phyloP scores from a whole-genome alignment of 1,140 invertebrate species.

The Ips typographus region DNA sequence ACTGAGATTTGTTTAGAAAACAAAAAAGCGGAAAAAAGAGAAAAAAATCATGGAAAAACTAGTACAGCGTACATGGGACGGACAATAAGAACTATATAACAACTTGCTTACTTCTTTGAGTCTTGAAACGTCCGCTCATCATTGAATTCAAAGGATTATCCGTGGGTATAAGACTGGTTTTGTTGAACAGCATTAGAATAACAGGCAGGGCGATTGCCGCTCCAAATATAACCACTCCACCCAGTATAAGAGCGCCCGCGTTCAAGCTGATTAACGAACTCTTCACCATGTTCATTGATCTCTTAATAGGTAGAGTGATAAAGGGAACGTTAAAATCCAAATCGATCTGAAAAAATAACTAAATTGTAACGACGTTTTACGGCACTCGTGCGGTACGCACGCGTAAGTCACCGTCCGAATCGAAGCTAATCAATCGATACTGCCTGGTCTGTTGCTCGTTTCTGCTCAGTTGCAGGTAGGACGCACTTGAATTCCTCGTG shows the following conservation, averaged over 20 bases:
- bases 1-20: constrained; percentile 1
- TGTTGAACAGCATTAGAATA: constrained; percentile 37
- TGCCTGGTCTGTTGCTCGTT: too few species aligned
- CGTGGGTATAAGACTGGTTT: constrained; percentile 29
- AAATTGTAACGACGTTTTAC: too few species aligned
- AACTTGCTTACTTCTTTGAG: constrained; percentile 35
- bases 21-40: background rate
- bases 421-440: constrained; percentile 41
- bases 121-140: background rate
- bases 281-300: constrained; percentile 40
- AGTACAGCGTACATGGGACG: too few species aligned
- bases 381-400: constrained; percentile 31
- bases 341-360: constrained; percentile 44
- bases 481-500: too few species aligned
- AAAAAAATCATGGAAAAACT: background rate
- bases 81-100: background rate
- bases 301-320: constrained; percentile 48
- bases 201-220: constrained; percentile 43
- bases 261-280: constrained; percentile 47
- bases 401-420: constrained; percentile 41
- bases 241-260: constrained; percentile 44
- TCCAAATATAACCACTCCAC: constrained; percentile 43
- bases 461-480: too few species aligned
- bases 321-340: constrained; percentile 49
- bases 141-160: constrained; percentile 16